Evolutionary conservation across 2,888 invertebrate genomes (phyloP), one percentile per base, ranked within the genome.

Genomic region (Sialis fuliginosa): DNA sequence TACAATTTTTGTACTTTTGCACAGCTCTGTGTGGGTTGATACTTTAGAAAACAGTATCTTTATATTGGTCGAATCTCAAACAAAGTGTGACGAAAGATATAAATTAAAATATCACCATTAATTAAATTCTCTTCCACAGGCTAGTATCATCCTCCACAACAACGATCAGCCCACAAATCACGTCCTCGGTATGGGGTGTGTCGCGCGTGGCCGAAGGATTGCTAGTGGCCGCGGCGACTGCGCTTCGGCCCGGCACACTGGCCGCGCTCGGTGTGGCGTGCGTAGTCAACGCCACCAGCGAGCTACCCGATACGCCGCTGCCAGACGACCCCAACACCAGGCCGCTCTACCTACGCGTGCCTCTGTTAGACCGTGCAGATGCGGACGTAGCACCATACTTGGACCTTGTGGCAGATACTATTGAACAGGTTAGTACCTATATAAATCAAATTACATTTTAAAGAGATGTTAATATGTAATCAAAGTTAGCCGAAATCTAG

Each of bases 271-370:
- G 76, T 42, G 79, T 91, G 45, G 80, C 81, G 2, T 79, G 83
- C 56, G 77, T 91, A 37, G 77, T 91, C 46, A 89, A 86, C 60
- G 82, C 80, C 13, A 88, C 90, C 0, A 77, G 84, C 0, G 91
- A 91, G 60, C 70, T 90, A 42, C 88, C 89, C 0, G 77, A 79
- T 47, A 69, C 72, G 4, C 76, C 74, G 1, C 58, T 74, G 1
- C 74, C 77, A 5, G 72, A 73, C 55, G 54, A 57, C 33, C 56
- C 60, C 4, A 10, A 31, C 6, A 69, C 70, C 44, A 79, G 73
- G 51, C 72, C 72, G 0, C 67, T 69, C 42, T 79, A 80, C 56
- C 69, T 81, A 50, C 77, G 81, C 51, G 77, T 91, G 8, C 75
- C 80, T 22, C 71, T 86, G 4, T 70, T 79, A 49, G 92, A 92